phyloP scores from a whole-genome alignment of 2,113 vertebrate species.

The Hydrochoerus hydrochaeris region DNA sequence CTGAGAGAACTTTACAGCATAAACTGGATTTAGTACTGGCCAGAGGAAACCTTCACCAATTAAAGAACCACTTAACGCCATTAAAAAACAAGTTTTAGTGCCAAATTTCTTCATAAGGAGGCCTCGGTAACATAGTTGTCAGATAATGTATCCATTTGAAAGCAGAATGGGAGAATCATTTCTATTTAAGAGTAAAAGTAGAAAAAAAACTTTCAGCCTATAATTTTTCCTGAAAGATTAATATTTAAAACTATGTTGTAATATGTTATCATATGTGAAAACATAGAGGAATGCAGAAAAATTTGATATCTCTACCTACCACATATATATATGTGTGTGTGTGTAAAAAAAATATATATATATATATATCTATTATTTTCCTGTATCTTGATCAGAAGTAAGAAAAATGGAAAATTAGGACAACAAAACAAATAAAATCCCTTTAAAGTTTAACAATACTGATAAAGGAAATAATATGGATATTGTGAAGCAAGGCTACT shows the following conservation, averaged over 20 bases:
- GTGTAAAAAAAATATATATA: too few species aligned
- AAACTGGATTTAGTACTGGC: not conserved
- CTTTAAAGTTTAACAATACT: not conserved
- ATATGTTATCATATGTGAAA: not conserved
- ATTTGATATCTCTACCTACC: not conserved
- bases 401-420: not conserved
- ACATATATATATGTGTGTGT: too few species aligned
- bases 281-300: not conserved
- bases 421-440: not conserved
- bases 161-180: not conserved
- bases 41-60: not conserved
- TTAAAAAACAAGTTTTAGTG: not conserved
- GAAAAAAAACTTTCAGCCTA: not conserved
- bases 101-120: not conserved
- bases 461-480: not conserved
- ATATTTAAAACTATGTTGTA: not conserved
- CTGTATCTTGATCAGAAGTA: not conserved
- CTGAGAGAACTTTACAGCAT: not conserved
- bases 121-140: not conserved
- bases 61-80: not conserved
- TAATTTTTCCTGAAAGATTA: not conserved
- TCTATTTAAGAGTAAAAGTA: not conserved
- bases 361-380: not conserved
- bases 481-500: not conserved
- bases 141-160: not conserved